Percentiles rank a stretch among this genome's conserved stretches.
Evolutionary conservation across 2,888 invertebrate genomes (phyloP).

Genomic region (Scaeva pyrastri): DNA sequence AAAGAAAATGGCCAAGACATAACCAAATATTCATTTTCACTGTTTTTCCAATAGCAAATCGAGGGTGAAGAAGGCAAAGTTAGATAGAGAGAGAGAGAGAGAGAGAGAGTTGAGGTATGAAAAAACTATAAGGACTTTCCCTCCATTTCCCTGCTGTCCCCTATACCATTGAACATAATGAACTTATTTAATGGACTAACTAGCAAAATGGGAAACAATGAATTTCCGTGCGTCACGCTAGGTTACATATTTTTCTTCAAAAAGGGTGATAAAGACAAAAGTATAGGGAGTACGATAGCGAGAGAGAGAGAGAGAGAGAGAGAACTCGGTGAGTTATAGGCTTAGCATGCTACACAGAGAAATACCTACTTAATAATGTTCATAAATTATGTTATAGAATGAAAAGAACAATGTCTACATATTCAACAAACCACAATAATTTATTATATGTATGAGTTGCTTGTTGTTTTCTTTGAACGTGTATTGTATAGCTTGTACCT

Average conservation of each 20-base stretch:
- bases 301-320: neutral
- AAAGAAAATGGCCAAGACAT: constrained; percentile 61
- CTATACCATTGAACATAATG: constrained; percentile 54
- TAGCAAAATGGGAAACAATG: constrained; percentile 75
- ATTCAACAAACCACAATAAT: constrained; percentile 35
- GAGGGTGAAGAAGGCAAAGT: neutral
- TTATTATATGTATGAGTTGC: constrained; percentile 37
- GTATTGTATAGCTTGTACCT: constrained; percentile 20
- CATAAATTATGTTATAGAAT: constrained; percentile 74
- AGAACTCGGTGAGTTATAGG: neutral
- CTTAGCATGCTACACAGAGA: neutral
- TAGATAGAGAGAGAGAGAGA: neutral
- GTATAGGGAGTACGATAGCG: no score
- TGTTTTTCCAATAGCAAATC: neutral
- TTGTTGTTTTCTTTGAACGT: constrained; percentile 31
- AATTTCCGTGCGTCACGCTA: constrained; percentile 76
- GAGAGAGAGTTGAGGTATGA: neutral
- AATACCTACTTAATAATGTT: constrained; percentile 48
- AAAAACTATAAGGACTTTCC: constrained; percentile 24
- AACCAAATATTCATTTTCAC: constrained; percentile 55
- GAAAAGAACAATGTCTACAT: constrained; percentile 60
- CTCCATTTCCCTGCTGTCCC: neutral
- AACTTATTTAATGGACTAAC: constrained; percentile 76
- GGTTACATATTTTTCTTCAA: constrained; percentile 53
- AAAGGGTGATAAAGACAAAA: neutral